phyloP scores from a whole-genome alignment of 2,888 invertebrate genomes.

The Saturnia pavonia region DNA sequence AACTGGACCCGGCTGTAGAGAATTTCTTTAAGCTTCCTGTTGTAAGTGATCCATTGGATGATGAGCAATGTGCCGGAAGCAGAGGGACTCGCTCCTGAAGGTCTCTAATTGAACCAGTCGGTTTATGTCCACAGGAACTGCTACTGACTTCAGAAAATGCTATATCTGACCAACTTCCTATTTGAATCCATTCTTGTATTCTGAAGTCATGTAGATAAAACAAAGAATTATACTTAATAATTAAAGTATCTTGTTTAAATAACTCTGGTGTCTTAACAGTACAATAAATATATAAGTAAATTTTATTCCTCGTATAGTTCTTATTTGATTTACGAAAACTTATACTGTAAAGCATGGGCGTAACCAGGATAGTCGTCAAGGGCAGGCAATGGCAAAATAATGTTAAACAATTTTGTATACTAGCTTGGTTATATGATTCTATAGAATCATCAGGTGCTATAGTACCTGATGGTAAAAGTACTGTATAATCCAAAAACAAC shows the following conservation, averaged over 20 bases:
- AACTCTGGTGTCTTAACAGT: background rate
- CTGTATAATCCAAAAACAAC: too few relatives aligned
- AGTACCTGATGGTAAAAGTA: too few relatives aligned
- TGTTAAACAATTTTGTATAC: too few relatives aligned
- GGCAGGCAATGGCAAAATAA: too few relatives aligned
- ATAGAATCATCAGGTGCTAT: too few relatives aligned
- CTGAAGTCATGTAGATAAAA: slow-evolving; percentile 31
- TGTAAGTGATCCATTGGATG: slow-evolving; percentile 73
- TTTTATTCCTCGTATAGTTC: too few relatives aligned
- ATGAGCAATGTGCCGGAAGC: slow-evolving; percentile 70
- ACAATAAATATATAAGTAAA: too few relatives aligned
- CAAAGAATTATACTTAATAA: slow-evolving; percentile 8
- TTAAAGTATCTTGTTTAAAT: background rate
- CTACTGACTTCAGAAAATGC: slow-evolving; percentile 60
- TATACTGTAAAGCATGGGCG: too few relatives aligned
- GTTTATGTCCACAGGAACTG: slow-evolving; percentile 56
- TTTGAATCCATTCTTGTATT: slow-evolving; percentile 68
- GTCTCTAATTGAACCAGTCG: slow-evolving; percentile 58
- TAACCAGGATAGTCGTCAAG: too few relatives aligned
- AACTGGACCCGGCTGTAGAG: slow-evolving; percentile 60
- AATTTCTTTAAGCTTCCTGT: slow-evolving; percentile 72
- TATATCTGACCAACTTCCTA: slow-evolving; percentile 67
- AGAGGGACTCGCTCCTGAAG: slow-evolving; percentile 70
- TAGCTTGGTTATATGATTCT: too few relatives aligned
- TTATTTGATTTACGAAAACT: too few relatives aligned